phyloP scores from a whole-genome alignment of 2,113 vertebrate species.

The Mustela nigripes region DNA sequence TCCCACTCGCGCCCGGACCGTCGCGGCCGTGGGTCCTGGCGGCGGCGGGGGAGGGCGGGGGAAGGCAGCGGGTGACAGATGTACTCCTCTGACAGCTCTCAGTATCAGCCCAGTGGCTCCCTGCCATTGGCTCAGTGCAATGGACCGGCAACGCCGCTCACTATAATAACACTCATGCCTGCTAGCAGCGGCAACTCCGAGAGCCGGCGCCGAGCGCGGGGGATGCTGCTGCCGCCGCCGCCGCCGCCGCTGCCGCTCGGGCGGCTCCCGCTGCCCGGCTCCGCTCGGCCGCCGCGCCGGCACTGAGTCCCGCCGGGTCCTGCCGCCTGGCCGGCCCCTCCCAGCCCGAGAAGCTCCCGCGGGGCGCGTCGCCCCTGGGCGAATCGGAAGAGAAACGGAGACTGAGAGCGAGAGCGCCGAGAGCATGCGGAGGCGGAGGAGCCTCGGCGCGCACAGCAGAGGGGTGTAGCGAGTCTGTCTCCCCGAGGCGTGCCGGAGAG shows the following conservation, averaged over 20 bases:
- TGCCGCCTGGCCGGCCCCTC: neutral
- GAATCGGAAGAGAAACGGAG: neutral
- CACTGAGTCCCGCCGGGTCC: neutral
- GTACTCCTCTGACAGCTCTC: slow-evolving; percentile 88
- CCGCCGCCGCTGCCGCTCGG: slow-evolving; percentile 45
- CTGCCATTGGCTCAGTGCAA: slow-evolving; percentile 91
- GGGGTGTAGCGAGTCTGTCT: neutral
- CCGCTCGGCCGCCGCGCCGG: neutral
- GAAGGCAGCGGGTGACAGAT: slow-evolving; percentile 90
- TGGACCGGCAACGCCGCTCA: slow-evolving; percentile 89
- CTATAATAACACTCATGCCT: slow-evolving; percentile 89
- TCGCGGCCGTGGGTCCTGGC: slow-evolving; percentile 60
- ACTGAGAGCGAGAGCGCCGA: neutral
- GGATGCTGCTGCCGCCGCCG: slow-evolving; percentile 71
- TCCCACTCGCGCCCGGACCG: slow-evolving; percentile 16
- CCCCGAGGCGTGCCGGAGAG: neutral
- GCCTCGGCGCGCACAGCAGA: neutral
- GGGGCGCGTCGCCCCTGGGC: neutral
- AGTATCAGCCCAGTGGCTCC: slow-evolving; percentile 89
- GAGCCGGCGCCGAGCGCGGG: slow-evolving; percentile 73
- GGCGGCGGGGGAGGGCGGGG: slow-evolving; percentile 64
- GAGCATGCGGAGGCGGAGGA: slow-evolving; percentile 59
- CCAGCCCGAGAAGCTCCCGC: neutral
- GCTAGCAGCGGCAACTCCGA: slow-evolving; percentile 83
- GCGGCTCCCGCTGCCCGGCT: slow-evolving; percentile 53